Evolutionary conservation across 2,888 invertebrate species (phyloP).

Genomic region (Orthosia cruda): DNA sequence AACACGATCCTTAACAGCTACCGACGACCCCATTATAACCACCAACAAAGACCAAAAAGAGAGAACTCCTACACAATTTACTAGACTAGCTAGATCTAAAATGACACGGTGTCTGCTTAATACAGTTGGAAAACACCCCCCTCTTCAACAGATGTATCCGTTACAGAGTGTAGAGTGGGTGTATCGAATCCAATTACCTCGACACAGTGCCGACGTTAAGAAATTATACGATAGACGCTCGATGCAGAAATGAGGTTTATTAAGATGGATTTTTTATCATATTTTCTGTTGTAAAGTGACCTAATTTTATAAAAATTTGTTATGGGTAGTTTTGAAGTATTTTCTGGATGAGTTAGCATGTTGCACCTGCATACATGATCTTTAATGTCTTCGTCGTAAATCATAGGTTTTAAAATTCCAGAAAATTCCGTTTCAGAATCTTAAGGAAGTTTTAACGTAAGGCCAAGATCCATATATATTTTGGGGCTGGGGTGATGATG

Average conservation of each 20-base stretch:
- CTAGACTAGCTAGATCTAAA: slow-evolving; percentile 39
- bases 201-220: slow-evolving; percentile 78
- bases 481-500: too few relatives aligned
- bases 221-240: slow-evolving; percentile 76
- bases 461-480: too few relatives aligned
- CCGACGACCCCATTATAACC: background rate
- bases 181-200: slow-evolving; percentile 80
- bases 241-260: slow-evolving; percentile 65
- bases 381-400: too few relatives aligned
- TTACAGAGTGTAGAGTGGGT: slow-evolving; percentile 66
- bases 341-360: background rate
- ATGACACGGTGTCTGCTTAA: slow-evolving; percentile 59
- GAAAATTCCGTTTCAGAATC: too few relatives aligned
- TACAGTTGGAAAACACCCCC: slow-evolving; percentile 57
- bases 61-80: slow-evolving; percentile 2
- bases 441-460: too few relatives aligned
- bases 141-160: slow-evolving; percentile 56
- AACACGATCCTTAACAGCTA: background rate
- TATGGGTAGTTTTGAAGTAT: background rate
- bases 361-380: background rate
- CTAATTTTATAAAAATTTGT: slow-evolving; percentile 28
- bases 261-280: slow-evolving; percentile 57
- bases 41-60: slow-evolving; percentile 2
- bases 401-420: too few relatives aligned
- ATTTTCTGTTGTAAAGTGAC: slow-evolving; percentile 37